A percentile compares a stretch with the other conserved stretches of the same genome.
Conservation (phyloP, 2,113 vertebrate genomes). For the Tiliqua scincoides region DNA sequence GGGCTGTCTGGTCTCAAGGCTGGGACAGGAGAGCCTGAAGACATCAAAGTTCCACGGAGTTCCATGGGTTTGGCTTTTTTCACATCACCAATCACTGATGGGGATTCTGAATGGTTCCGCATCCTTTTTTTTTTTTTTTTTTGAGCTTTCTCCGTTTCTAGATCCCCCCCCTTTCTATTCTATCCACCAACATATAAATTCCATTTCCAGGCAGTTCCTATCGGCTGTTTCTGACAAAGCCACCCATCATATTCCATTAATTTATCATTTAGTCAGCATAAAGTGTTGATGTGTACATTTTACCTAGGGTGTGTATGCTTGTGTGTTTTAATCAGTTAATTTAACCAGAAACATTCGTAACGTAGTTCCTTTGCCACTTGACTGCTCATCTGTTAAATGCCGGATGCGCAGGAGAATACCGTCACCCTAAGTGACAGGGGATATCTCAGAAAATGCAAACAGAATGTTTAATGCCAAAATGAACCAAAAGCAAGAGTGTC, state of each 20-base stretch:
- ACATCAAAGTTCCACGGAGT: no score
- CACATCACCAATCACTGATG: background rate
- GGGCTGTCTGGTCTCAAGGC: no score
- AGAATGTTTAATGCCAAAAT: conserved; percentile 61
- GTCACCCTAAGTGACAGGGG: conserved; percentile 74
- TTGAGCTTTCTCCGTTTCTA: background rate
- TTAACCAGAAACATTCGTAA: conserved; percentile 82
- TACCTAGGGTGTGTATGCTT: conserved; percentile 70
- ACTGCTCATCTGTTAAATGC: conserved; percentile 81
- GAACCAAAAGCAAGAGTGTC: background rate
- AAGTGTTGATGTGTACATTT: conserved; percentile 76
- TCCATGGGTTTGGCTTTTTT: background rate
- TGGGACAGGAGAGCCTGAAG: no score
- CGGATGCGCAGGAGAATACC: conserved; percentile 69
- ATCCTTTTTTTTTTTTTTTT: no score
- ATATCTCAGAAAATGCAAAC: conserved; percentile 65
- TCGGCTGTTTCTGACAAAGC: conserved; percentile 57
- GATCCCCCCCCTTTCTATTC: background rate
- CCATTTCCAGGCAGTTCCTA: conserved; percentile 52
- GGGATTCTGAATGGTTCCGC: background rate
- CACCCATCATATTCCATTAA: conserved; percentile 72
- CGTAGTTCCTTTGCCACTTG: conserved; percentile 79
- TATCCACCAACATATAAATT: background rate
- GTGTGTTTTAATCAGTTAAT: conserved; percentile 81
- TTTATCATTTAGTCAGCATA: conserved; percentile 69